phyloP scores from a whole-genome alignment of 2,888 invertebrate genomes.

The Pterobdella sp. region DNA sequence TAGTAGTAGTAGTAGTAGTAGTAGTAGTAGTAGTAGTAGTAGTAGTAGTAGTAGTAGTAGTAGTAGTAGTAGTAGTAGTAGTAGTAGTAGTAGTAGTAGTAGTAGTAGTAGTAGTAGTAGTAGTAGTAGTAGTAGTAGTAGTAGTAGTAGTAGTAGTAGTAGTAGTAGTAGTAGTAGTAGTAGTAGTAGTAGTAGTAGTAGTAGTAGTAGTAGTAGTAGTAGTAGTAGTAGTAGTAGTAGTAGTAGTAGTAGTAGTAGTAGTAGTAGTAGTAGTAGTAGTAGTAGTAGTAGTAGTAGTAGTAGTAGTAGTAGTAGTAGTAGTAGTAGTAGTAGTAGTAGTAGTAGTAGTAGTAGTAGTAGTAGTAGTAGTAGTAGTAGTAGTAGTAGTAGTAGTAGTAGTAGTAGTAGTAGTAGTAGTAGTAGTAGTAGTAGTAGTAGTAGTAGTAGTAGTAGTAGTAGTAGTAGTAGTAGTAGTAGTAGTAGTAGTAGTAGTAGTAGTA shows the following conservation, averaged over 20 bases:
- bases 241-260: conserved; percentile 22
- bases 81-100: conserved; percentile 24
- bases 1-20: conserved; percentile 31
- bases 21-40: conserved; percentile 31
- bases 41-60: conserved; percentile 26
- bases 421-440: conserved; percentile 24
- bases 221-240: conserved; percentile 32
- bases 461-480: conserved; percentile 30
- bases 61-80: conserved; percentile 20
- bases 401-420: conserved; percentile 15
- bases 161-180: conserved; percentile 11
- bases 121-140: conserved; percentile 30
- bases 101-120: conserved; percentile 29
- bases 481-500: conserved; percentile 29
- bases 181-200: conserved; percentile 19
- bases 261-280: conserved; percentile 27
- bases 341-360: conserved; percentile 29
- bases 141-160: conserved; percentile 29
- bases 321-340: conserved; percentile 23
- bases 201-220: conserved; percentile 42
- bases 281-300: conserved; percentile 43
- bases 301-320: conserved; percentile 22
- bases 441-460: conserved; percentile 26
- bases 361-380: conserved; percentile 31
- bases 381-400: conserved; percentile 31